These are phyloP conservation scores for Lycocerus yunnanus DNA, from an alignment of 2,888 invertebrate species.

Conservation along the genomic window DNA sequence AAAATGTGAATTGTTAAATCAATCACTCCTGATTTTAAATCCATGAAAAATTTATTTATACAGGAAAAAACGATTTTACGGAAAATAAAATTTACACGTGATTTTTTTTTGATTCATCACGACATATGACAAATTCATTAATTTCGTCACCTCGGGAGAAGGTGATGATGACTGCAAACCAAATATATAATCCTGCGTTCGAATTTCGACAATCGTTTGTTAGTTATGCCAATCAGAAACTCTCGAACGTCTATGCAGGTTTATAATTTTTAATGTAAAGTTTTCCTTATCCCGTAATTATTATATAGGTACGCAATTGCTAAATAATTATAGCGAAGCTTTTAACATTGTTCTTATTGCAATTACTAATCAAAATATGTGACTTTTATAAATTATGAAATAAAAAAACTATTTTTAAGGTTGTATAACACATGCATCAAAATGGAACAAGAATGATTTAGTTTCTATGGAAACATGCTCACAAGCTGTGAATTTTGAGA, in stretches of 20 bases:
- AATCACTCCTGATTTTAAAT: neutral
- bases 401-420: slow-evolving; percentile 31
- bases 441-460: slow-evolving; percentile 40
- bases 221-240: no score
- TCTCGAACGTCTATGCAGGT: neutral
- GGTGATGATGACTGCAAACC: neutral
- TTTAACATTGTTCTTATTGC: neutral
- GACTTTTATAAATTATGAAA: neutral
- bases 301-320: no score
- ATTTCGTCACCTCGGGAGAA: neutral
- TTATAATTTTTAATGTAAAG: neutral
- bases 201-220: neutral
- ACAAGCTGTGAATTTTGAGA: slow-evolving; percentile 46
- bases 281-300: no score
- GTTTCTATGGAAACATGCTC: slow-evolving; percentile 43
- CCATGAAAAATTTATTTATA: neutral
- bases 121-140: neutral
- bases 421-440: slow-evolving; percentile 40
- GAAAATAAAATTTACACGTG: neutral
- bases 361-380: neutral
- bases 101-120: neutral
- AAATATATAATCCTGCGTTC: neutral
- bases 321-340: neutral
- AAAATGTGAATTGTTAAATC: neutral
- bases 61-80: neutral